Evolutionary conservation across 2,888 invertebrate genomes (phyloP).

Genomic region (Yponomeuta plumbellus): DNA sequence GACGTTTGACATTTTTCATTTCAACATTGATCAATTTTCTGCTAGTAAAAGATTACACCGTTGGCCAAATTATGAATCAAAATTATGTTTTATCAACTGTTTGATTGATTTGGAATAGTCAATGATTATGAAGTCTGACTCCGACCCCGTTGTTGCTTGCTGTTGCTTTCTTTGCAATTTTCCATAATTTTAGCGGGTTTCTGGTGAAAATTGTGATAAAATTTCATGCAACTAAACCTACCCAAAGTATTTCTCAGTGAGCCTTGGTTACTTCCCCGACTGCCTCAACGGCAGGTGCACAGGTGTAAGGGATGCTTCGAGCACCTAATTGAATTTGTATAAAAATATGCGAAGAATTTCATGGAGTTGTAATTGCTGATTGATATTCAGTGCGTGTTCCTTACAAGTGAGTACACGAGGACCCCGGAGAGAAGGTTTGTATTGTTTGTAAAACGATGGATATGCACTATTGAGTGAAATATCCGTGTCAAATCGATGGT

Average conservation of each 20-base stretch:
- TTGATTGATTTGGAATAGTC: neutral
- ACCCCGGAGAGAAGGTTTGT: constrained; percentile 8
- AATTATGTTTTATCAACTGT: neutral
- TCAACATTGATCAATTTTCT: neutral
- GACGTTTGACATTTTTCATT: neutral
- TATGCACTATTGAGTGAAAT: neutral
- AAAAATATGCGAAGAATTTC: constrained; percentile 48
- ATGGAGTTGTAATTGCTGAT: constrained; percentile 36
- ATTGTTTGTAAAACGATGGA: constrained; percentile 8
- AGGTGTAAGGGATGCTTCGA: constrained; percentile 9
- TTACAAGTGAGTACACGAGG: constrained; percentile 21
- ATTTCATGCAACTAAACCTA: neutral
- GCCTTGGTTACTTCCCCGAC: neutral
- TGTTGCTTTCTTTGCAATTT: neutral
- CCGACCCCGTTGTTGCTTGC: neutral
- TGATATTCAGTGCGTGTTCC: constrained; percentile 57
- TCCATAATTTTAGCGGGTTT: neutral
- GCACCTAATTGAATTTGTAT: constrained; percentile 48
- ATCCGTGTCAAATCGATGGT: constrained; percentile 8
- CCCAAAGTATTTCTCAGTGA: neutral
- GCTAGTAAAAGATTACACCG: neutral
- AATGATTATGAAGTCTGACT: neutral
- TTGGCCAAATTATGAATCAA: neutral
- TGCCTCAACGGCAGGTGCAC: constrained; percentile 6
- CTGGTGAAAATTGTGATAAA: neutral